Evolutionary conservation across 2,888 invertebrate genomes (phyloP), one percentile per base, ranked within the genome.

Genomic region (Caenorhabditis angaria): DNA sequence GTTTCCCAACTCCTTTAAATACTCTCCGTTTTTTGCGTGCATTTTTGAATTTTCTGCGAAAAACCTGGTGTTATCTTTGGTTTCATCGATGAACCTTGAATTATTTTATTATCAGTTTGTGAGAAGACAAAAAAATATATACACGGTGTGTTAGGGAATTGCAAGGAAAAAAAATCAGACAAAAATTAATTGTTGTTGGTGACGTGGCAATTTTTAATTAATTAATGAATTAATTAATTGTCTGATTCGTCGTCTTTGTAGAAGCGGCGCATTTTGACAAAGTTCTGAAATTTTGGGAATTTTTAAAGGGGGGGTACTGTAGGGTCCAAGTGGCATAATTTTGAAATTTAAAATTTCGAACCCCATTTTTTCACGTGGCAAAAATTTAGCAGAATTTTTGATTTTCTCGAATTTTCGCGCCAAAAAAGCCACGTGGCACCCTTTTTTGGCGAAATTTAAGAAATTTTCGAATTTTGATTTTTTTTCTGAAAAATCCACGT

Each of bases 261-360:
- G 79, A 86, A 87, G 27, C 86, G 83, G 62, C 84, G 83, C 74
- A 86, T 83, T 65, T 86, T 86, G 47, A 86, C 86, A 57, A 84
- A 86, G 68, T 86, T 86, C 85, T 84, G 67, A 54, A 77, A 68
- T 28, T 12, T n/a, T n/a, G n/a, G n/a, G n/a, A n/a, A n/a, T n/a
- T n/a, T n/a, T n/a, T n/a, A n/a, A n/a, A n/a, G 58, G 67, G 20
- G 6, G 2, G 10, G 20, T 66, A 54, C 20, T 60, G 48, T 2
- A 24, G 20, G 24, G 5, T 29, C 18, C 32, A 2, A 22, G n/a
- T 53, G 48, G 24, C 20, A 29, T 14, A n/a, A 27, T n/a, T n/a
- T n/a, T n/a, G n/a, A n/a, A n/a, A n/a, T n/a, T n/a, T n/a, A n/a
- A n/a, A n/a, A n/a, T n/a, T n/a, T n/a, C n/a, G n/a, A n/a, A n/a